Conservation (phyloP, 2,113 vertebrate species). For the Calyptommatus sinebrachiatus region DNA sequence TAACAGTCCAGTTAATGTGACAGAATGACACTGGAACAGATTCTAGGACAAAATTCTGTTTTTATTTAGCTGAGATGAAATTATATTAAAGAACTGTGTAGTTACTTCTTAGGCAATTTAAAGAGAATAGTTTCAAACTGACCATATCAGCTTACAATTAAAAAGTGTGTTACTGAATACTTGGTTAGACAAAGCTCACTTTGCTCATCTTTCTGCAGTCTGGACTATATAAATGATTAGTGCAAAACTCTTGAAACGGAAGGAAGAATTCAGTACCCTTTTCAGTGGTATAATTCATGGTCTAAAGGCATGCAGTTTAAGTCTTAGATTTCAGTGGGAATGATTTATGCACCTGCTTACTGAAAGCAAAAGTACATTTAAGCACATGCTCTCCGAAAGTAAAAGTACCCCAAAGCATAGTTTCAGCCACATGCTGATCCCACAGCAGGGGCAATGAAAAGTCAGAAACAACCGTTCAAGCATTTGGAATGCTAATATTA, state of each 20-base stretch:
- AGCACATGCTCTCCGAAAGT: background rate
- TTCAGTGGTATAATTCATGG: background rate
- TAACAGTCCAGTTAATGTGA: too few relatives aligned
- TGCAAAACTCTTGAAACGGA: background rate
- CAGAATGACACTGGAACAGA: background rate
- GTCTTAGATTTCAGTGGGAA: background rate
- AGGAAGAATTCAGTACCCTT: background rate
- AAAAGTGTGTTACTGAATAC: too few relatives aligned
- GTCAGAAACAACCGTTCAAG: background rate
- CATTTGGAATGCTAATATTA: background rate
- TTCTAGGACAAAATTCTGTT: background rate
- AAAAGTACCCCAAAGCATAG: background rate
- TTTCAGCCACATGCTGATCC: background rate
- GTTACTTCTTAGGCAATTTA: background rate
- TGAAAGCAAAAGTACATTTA: background rate
- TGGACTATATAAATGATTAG: background rate
- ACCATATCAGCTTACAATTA: background rate
- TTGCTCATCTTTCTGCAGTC: too few relatives aligned
- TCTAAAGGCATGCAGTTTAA: background rate
- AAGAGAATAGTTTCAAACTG: conserved; percentile 10
- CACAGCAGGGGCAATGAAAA: background rate
- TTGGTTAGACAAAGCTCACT: background rate
- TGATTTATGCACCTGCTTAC: background rate
- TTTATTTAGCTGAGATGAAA: background rate
- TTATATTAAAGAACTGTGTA: background rate